Evolutionary conservation across 92 coral and sea anemone species (phyloP).

Genomic region (Umimayanthus chanpuru): DNA sequence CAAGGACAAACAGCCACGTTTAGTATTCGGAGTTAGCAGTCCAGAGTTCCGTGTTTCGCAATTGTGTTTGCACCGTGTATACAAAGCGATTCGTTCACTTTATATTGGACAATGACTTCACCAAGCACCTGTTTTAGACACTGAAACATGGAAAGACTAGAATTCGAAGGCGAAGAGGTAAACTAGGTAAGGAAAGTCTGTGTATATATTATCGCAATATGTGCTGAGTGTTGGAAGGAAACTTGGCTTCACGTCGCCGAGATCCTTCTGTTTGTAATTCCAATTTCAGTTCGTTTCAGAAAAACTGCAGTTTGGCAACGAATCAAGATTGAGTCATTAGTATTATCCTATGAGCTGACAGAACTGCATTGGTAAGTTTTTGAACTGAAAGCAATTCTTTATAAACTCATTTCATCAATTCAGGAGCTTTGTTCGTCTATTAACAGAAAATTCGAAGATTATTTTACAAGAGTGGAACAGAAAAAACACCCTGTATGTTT

Average conservation of each 20-base stretch:
- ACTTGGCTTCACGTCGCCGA: neutral
- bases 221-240: neutral
- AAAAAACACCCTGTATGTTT: neutral
- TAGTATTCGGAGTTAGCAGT: neutral
- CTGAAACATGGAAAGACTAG: constrained; percentile 3
- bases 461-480: neutral
- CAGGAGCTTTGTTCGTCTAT: neutral
- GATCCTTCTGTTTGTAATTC: neutral
- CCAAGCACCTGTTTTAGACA: neutral
- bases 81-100: neutral
- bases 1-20: neutral
- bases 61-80: neutral
- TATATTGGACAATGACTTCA: neutral
- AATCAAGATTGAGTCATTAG: neutral
- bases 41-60: neutral
- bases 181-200: neutral
- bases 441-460: neutral
- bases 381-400: too few relatives aligned
- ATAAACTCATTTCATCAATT: too few relatives aligned
- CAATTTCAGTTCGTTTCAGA: neutral
- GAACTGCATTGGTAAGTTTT: too few relatives aligned
- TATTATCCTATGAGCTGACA: neutral
- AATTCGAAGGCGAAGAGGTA: neutral
- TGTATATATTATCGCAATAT: neutral
- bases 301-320: neutral